These are phyloP conservation scores for Cynoglossus semilaevis DNA, from an alignment of 2,113 vertebrate genomes.

Conservation along the genomic window DNA sequence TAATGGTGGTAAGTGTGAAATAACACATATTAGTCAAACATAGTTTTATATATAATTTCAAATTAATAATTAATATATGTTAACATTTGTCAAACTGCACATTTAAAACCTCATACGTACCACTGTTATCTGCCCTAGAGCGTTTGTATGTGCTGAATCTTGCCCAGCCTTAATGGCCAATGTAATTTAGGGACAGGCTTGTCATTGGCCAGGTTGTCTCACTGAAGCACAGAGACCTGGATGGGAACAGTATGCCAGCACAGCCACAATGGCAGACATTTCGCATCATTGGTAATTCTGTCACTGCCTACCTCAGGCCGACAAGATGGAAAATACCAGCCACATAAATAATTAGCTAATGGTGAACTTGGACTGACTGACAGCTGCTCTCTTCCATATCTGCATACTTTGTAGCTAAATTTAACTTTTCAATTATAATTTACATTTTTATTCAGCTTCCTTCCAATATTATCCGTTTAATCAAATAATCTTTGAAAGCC, in stretches of 20 bases:
- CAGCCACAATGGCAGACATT: slow-evolving; percentile 52
- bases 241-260: slow-evolving; percentile 31
- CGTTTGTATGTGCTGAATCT: background rate
- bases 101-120: no score
- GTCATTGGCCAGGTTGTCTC: slow-evolving; percentile 50
- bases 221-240: slow-evolving; percentile 56
- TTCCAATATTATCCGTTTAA: background rate
- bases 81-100: no score
- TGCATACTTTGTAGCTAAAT: background rate
- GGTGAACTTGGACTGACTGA: slow-evolving; percentile 22
- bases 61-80: no score
- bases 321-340: slow-evolving; percentile 36
- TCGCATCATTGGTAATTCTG: slow-evolving; percentile 60
- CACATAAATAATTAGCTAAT: slow-evolving; percentile 53
- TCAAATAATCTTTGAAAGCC: no score
- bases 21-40: no score
- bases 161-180: slow-evolving; percentile 39
- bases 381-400: background rate
- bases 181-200: slow-evolving; percentile 57
- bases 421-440: slow-evolving; percentile 10
- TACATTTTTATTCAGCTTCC: background rate
- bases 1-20: no score
- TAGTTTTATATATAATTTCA: no score
- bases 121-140: background rate
- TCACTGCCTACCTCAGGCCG: slow-evolving; percentile 44